Evolutionary conservation across 1,140 invertebrate species (phyloP), one percentile per base, ranked within the genome.

Genomic region (Heliconius congener): DNA sequence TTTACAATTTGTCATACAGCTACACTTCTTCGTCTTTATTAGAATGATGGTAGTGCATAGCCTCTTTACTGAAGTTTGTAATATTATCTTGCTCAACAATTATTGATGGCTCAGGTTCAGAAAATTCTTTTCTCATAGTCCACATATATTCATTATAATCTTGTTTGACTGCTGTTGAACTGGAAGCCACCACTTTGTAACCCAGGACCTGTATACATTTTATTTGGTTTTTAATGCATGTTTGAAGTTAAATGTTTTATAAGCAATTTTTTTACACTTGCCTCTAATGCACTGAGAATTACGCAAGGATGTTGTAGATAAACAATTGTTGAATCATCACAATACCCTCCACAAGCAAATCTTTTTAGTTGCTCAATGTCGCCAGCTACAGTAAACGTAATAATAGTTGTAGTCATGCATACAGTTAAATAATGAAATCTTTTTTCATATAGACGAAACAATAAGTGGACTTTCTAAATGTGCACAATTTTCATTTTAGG

Each of bases 61-160:
- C 93, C 87, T 96, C 95, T 79, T 95, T 95, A 74, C 95, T 95
- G 80, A 96, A 95, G 84, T 96, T 96, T 71, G 95, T 95, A 55
- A 96, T 94, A 84, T 96, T 96, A 78, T 96, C 95, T 84, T 95
- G 94, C 74, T 96, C 95, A 73, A 96, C 95, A 83, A 95, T 94
- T 81, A 95, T 95, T 55, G 95, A 93, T 23, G 96, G 96, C 90
- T 98, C 97, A 70, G 97, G 97, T 88, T 98, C 97, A 74, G 96
- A 95, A 93, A 98, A 98, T 84, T 98, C 97, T 93, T 97, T 97
- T 95, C 97, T 96, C 97, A 98, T 97, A 92, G 97, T 98, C 97
- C 97, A 98, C 97, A 98, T 98, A 86, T 98, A 97, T 87, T 98
- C 97, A 95, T 97, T 98, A 88, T 98, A 97, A 90, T 98, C 97